Percentiles rank a stretch among this genome's conserved stretches.
Evolutionary conservation across 1,140 invertebrate genomes (phyloP).

Genomic region (Cydia pomonella): DNA sequence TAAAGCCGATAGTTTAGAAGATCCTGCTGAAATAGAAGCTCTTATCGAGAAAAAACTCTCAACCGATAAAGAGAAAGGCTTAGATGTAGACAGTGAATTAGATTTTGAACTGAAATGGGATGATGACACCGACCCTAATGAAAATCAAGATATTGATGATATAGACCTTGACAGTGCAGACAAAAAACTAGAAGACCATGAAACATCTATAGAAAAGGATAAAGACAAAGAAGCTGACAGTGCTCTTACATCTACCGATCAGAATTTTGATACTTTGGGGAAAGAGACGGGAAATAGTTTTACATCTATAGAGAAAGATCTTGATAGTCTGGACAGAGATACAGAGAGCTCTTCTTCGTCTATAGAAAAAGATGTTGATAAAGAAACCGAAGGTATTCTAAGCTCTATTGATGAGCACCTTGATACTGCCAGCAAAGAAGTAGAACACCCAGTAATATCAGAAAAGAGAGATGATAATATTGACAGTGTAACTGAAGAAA

Average conservation of each 20-base stretch:
- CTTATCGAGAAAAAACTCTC: constrained; percentile 18
- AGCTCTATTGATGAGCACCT: not conserved
- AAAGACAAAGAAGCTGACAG: not conserved
- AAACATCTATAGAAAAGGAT: not conserved
- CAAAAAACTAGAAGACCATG: not conserved
- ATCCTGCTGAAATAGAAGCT: not conserved
- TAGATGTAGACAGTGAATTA: constrained; percentile 35
- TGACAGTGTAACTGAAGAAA: not conserved
- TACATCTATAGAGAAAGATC: not conserved
- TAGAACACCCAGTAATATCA: not conserved
- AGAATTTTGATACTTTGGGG: not conserved
- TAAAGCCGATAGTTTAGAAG: constrained; percentile 10
- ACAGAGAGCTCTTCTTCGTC: not conserved
- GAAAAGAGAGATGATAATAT: not conserved
- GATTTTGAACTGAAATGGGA: constrained; percentile 55
- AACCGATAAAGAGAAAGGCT: not conserved
- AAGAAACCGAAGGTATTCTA: not conserved
- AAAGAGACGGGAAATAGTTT: not conserved
- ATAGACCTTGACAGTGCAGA: not conserved
- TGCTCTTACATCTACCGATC: not conserved
- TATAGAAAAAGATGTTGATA: not conserved
- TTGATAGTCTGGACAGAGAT: not conserved
- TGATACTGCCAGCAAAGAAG: not conserved
- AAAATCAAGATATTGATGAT: constrained; percentile 3
- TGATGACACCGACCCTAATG: constrained; percentile 37